These are phyloP conservation scores for Trachurus trachurus DNA, from an alignment of 2,797 vertebrate genomes.

Conservation along the genomic window DNA sequence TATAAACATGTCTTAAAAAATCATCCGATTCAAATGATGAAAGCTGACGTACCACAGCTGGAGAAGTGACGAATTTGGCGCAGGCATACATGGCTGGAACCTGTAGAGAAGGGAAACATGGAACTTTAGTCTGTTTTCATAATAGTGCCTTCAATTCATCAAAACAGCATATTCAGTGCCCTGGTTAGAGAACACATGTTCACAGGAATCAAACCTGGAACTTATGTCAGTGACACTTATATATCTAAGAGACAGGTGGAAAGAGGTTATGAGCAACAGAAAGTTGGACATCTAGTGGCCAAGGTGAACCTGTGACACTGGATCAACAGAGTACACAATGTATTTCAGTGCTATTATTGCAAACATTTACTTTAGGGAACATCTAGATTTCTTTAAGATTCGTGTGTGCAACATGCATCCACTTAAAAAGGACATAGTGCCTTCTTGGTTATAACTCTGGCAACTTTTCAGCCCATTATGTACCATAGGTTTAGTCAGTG, in stretches of 20 bases:
- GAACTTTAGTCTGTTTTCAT: not conserved
- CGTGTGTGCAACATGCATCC: not conserved
- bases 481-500: too few relatives aligned
- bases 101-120: conserved; percentile 56
- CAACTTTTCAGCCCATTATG: not conserved
- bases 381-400: not conserved
- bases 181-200: not conserved
- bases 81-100: conserved; percentile 87
- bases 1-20: not conserved
- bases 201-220: not conserved
- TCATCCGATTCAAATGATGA: not conserved
- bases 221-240: not conserved
- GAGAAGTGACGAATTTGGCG: conserved; percentile 86
- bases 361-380: not conserved
- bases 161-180: not conserved
- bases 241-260: not conserved
- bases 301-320: not conserved
- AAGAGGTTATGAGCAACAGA: not conserved
- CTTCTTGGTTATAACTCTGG: not conserved
- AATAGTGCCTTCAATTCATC: too few relatives aligned
- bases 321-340: not conserved
- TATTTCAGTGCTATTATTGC: not conserved
- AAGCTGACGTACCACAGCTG: conserved; percentile 83
- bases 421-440: not conserved
- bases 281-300: not conserved